Evolutionary conservation across 2,113 vertebrate species (phyloP).

Genomic region (Corydoras sp.): DNA sequence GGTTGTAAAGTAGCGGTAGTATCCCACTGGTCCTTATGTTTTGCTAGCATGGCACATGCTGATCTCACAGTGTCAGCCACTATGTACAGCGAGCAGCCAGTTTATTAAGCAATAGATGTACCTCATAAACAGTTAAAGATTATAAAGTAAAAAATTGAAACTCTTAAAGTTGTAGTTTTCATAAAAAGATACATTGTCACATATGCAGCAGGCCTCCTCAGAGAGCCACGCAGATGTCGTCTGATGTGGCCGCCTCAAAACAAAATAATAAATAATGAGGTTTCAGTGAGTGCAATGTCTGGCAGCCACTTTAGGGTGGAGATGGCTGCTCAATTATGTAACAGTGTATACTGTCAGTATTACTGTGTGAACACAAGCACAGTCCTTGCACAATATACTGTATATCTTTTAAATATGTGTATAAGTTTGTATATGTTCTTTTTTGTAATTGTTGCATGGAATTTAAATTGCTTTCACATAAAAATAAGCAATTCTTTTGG

Average conservation of each 20-base stretch:
- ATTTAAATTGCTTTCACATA: no score
- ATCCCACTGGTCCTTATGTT: background rate
- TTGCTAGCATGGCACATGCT: background rate
- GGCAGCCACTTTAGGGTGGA: slow-evolving; percentile 23
- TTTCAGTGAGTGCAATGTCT: slow-evolving; percentile 27
- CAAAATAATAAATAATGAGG: slow-evolving; percentile 24
- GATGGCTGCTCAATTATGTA: slow-evolving; percentile 22
- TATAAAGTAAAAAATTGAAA: no score
- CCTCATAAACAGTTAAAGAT: background rate
- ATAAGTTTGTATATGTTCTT: no score
- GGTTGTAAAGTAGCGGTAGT: slow-evolving; percentile 3
- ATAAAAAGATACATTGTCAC: background rate
- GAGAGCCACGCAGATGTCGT: slow-evolving; percentile 17
- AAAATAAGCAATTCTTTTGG: no score
- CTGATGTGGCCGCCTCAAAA: slow-evolving; percentile 16
- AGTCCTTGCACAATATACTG: background rate
- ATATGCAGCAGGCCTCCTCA: slow-evolving; percentile 8
- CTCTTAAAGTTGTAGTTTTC: no score
- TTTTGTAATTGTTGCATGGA: no score
- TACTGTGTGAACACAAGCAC: background rate
- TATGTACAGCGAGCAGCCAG: background rate
- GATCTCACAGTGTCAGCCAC: background rate
- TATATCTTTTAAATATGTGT: slow-evolving; percentile 1
- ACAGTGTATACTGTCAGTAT: slow-evolving; percentile 27
- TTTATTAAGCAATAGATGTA: background rate